A percentile compares a stretch with the other conserved stretches of the same genome.
These are phyloP conservation scores for Chrysolina americana DNA, from an alignment of 2,888 invertebrate species.

Conservation along the genomic window DNA sequence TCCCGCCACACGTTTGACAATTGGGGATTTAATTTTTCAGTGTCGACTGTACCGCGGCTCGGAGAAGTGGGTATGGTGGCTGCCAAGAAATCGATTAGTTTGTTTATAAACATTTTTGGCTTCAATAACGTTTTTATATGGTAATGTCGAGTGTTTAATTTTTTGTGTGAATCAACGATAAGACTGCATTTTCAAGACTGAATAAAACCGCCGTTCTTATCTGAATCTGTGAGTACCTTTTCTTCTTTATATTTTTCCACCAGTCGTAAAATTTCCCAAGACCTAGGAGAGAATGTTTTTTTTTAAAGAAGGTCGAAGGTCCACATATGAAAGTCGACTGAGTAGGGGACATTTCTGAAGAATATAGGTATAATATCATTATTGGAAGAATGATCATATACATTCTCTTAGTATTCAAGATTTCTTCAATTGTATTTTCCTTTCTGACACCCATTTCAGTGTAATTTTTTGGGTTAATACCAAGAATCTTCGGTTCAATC, in stretches of 20 bases:
- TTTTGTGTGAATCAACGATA: constrained; percentile 33
- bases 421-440: background rate
- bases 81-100: constrained; percentile 42
- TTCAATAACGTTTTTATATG: background rate
- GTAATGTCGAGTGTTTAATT: constrained; percentile 20
- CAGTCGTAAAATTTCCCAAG: background rate
- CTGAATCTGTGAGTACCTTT: background rate
- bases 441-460: background rate
- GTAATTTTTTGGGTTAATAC: background rate
- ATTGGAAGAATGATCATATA: no score
- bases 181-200: constrained; percentile 49
- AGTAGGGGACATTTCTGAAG: background rate
- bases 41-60: background rate
- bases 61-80: constrained; percentile 40
- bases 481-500: no score
- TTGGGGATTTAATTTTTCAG: constrained; percentile 5
- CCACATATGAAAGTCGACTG: background rate
- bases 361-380: no score
- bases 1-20: constrained; percentile 7
- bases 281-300: background rate
- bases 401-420: background rate
- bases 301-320: background rate
- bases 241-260: background rate
- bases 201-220: constrained; percentile 31
- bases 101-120: constrained; percentile 43